A percentile compares a stretch with the other conserved stretches of the same genome.
phyloP scores from a whole-genome alignment of 92 coral and sea anemone species.

The Pocillopora grandis region DNA sequence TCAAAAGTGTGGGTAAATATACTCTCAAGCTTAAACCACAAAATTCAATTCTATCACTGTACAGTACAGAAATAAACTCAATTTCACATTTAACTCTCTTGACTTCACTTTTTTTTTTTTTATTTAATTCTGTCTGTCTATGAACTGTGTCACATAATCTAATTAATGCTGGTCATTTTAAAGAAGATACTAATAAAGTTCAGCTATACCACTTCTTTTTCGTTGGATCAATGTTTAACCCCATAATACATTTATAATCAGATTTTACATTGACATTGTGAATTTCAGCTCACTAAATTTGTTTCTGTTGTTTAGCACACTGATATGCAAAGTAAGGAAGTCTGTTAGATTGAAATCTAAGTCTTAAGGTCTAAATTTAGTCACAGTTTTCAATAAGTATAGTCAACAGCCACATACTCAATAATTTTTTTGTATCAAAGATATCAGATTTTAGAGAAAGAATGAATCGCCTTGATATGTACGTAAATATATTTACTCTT shows the following conservation, averaged over 20 bases:
- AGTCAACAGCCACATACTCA: no score
- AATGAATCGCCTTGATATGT: no score
- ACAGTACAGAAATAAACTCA: no score
- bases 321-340: no score
- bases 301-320: neutral
- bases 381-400: no score
- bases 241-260: slow-evolving; percentile 18
- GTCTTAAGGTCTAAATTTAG: neutral
- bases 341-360: neutral
- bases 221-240: slow-evolving; percentile 11
- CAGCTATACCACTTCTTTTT: neutral
- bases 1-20: no score
- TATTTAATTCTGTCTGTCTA: neutral
- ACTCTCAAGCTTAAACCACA: no score
- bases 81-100: neutral
- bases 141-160: neutral
- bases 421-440: no score
- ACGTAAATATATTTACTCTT: no score
- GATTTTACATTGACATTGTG: neutral
- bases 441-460: no score
- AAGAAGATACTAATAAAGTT: neutral
- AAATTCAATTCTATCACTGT: no score
- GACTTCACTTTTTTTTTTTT: neutral
- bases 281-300: neutral
- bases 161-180: neutral